Base-by-base conservation (phyloP, 2,113 vertebrate species). In the Telmatochromis sp. region DNA sequence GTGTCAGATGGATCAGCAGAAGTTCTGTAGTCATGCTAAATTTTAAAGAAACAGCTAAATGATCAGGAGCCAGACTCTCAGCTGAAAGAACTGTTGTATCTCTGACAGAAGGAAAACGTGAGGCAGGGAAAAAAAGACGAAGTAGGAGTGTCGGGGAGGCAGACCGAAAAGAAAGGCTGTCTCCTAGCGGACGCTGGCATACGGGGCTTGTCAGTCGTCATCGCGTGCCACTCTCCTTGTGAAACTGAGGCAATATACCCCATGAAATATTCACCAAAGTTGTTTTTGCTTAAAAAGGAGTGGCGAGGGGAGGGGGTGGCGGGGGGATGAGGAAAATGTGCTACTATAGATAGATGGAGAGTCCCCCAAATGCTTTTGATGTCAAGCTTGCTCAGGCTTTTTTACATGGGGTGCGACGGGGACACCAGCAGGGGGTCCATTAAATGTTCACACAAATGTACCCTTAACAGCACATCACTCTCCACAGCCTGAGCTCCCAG, bases 241-340 rank as follows among this genome's bases (percentile, higher is more conserved):
- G 92, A 93, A 95, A 95, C 91, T 86, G 92, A 96, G 92, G 94
- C 91, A 92, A 94, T 93, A 55, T 82, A 57, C 81, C 83, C 83
- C 83, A 95, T 95, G 86, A 93, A 95, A 94, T 93, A 96, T 95
- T 95, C 81, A 95, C 89, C 63, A 82, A 86, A 93, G 93, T 94
- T 92, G 86, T 92, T 86, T 94, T 92, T 91, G 86, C 91, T 88
- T 88, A 91, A 93, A 93, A 91, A 82, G 55, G 40, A 88, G 54
- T 28, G 65, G 65, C 10, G 21, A 9, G 50, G 83, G 35, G 12
- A 12, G 9, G 12, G 55, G 68, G n/a, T 65, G 21, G 11, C 2
- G 5, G 19, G 53, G 21, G 2, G 6, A 19, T 7, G 60, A 47
- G 9, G n/a, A 42, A 37, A 80, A 82, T 75, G 75, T 89, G 87